These are phyloP conservation scores for Chaenodraco wilsoni DNA, from an alignment of 2,797 vertebrate species.

Conservation along the genomic window DNA sequence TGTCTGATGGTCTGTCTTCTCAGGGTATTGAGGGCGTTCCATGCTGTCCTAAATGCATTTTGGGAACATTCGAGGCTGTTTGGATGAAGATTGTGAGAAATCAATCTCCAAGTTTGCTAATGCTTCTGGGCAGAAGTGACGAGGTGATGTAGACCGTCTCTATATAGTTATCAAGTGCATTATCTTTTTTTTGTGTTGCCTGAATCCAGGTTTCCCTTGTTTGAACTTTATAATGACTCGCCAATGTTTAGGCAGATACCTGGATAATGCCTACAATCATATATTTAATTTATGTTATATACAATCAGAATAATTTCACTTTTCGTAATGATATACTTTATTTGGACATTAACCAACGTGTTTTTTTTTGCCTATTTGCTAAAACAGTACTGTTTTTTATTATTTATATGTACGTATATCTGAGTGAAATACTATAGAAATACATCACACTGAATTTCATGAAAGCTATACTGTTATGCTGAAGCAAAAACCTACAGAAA, in stretches of 20 bases:
- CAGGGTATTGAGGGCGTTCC: constrained; percentile 4
- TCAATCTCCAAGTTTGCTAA: constrained; percentile 23
- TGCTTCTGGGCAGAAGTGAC: constrained; percentile 28
- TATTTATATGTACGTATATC: too few relatives aligned
- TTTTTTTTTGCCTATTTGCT: neutral
- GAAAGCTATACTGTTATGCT: neutral
- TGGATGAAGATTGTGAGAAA: constrained; percentile 37
- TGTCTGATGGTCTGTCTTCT: constrained; percentile 39
- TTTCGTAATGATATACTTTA: too few relatives aligned
- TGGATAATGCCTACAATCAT: too few relatives aligned
- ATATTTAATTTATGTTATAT: too few relatives aligned
- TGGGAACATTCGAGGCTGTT: constrained; percentile 35
- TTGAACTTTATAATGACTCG: too few relatives aligned
- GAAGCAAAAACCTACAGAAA: neutral
- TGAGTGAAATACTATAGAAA: neutral
- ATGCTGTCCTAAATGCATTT: constrained; percentile 21
- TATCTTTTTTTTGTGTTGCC: neutral
- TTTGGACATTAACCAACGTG: neutral
- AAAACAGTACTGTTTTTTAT: too few relatives aligned
- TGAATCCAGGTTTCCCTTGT: neutral
- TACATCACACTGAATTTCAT: neutral
- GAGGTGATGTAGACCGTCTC: neutral
- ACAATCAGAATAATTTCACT: too few relatives aligned
- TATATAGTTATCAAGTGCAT: constrained; percentile 8
- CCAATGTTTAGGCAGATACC: too few relatives aligned